These are phyloP conservation scores for Xestoiulus laeticollis DNA, from an alignment of 2,888 invertebrate species.

Conservation along the genomic window DNA sequence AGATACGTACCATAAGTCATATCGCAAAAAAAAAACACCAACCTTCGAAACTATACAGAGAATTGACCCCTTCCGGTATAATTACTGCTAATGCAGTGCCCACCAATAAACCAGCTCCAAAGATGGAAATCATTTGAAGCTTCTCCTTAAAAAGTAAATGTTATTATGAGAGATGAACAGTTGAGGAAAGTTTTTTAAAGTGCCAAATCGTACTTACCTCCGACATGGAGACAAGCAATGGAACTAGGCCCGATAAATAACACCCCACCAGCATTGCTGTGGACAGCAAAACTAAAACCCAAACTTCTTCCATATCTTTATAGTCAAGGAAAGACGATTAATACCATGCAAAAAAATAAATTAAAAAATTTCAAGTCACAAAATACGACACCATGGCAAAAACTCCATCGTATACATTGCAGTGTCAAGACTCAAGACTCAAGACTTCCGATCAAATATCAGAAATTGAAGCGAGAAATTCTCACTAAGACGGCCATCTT, in stretches of 20 bases:
- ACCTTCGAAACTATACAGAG: conserved; percentile 61
- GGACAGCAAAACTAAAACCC: conserved; percentile 82
- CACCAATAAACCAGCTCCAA: conserved; percentile 96
- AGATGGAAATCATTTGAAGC: conserved; percentile 89
- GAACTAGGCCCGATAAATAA: conserved; percentile 93
- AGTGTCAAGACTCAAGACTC: neutral
- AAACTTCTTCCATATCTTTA: conserved; percentile 80
- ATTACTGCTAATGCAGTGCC: conserved; percentile 98
- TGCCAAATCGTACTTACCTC: conserved; percentile 75
- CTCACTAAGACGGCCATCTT: neutral
- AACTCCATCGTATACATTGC: neutral
- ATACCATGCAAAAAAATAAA: conserved; percentile 11
- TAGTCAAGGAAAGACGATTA: conserved; percentile 11
- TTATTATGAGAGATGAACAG: neutral
- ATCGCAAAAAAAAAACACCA: no score
- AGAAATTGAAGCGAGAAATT: neutral
- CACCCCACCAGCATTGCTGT: conserved; percentile 96
- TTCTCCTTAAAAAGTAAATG: conserved; percentile 76
- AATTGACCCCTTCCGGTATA: conserved; percentile 96
- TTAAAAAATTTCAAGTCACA: neutral
- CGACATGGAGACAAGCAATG: conserved; percentile 90
- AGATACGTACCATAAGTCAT: no score
- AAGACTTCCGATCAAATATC: neutral
- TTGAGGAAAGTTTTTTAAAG: conserved; percentile 39
- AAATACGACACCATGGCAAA: neutral